Conservation (phyloP, 2,888 invertebrate genomes). For the Meiosimyza decipiens region DNA sequence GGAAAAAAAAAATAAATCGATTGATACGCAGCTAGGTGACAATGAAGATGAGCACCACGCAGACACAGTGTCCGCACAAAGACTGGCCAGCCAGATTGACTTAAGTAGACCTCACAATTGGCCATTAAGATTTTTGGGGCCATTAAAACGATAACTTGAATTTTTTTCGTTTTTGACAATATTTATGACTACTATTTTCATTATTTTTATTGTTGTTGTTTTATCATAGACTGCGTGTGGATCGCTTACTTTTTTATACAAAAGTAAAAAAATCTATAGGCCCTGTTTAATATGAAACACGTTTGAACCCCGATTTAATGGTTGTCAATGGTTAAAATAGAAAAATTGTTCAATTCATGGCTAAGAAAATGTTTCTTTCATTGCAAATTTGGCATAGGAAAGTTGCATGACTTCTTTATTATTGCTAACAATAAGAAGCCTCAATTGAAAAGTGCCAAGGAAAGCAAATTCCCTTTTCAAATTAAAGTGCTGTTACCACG, state of each 20-base stretch:
- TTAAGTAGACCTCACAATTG: slow-evolving; percentile 31
- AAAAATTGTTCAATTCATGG: not conserved
- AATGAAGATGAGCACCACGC: not conserved
- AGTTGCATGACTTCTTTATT: too few species aligned
- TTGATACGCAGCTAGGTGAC: slow-evolving; percentile 1
- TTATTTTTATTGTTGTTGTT: slow-evolving; percentile 2
- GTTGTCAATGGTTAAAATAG: not conserved
- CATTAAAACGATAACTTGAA: slow-evolving; percentile 10
- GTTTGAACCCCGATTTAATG: slow-evolving; percentile 14
- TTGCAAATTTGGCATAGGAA: too few species aligned
- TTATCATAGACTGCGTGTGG: too few species aligned
- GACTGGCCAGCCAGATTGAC: not conserved
- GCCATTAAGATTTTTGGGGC: slow-evolving; percentile 15
- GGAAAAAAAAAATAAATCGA: not conserved
- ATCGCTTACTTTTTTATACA: too few species aligned
- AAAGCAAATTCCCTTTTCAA: not conserved
- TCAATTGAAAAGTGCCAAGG: too few species aligned
- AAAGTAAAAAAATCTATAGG: too few species aligned
- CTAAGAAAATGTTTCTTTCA: too few species aligned
- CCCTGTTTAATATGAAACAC: too few species aligned
- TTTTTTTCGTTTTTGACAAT: slow-evolving; percentile 7
- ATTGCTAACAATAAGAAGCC: too few species aligned
- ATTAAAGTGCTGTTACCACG: slow-evolving; percentile 29
- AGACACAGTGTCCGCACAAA: not conserved
- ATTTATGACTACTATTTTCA: slow-evolving; percentile 24